These are phyloP conservation scores for Gymnarchus niloticus DNA, from an alignment of 2,113 vertebrate species.

Conservation along the genomic window DNA sequence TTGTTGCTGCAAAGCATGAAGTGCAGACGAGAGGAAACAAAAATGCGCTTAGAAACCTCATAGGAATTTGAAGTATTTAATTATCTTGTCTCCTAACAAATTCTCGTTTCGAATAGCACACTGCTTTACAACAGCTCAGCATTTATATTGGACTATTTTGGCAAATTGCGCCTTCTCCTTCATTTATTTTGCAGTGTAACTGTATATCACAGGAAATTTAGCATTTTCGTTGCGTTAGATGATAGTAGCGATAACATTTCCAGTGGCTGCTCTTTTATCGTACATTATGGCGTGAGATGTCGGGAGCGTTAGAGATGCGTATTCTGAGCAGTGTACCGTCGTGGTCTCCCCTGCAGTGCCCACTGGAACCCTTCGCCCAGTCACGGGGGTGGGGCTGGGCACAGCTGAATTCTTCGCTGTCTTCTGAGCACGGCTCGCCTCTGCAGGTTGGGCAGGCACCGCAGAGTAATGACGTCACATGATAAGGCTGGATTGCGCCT, in stretches of 20 bases:
- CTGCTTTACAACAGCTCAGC: background rate
- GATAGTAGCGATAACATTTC: background rate
- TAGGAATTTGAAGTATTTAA: background rate
- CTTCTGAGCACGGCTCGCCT: slow-evolving; percentile 2
- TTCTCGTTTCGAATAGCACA: background rate
- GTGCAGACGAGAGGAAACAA: background rate
- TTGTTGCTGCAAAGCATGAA: background rate
- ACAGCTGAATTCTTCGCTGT: slow-evolving; percentile 18
- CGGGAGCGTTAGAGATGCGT: slow-evolving; percentile 51
- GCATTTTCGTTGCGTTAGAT: background rate
- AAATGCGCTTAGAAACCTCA: background rate
- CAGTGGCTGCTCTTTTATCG: background rate
- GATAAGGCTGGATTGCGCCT: background rate
- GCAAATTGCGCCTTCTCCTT: background rate
- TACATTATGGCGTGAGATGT: slow-evolving; percentile 52
- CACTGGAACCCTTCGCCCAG: slow-evolving; percentile 43
- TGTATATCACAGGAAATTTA: background rate
- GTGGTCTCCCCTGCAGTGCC: slow-evolving; percentile 55
- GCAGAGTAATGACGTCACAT: slow-evolving; percentile 17
- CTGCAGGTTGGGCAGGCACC: slow-evolving; percentile 16
- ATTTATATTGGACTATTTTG: background rate
- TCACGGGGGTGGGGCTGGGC: slow-evolving; percentile 23
- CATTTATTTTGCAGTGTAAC: background rate
- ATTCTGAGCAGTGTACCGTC: slow-evolving; percentile 35
- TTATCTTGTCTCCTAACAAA: background rate